Evolutionary conservation across 2,797 vertebrate species (phyloP).

Genomic region (Spheniscus humboldti): DNA sequence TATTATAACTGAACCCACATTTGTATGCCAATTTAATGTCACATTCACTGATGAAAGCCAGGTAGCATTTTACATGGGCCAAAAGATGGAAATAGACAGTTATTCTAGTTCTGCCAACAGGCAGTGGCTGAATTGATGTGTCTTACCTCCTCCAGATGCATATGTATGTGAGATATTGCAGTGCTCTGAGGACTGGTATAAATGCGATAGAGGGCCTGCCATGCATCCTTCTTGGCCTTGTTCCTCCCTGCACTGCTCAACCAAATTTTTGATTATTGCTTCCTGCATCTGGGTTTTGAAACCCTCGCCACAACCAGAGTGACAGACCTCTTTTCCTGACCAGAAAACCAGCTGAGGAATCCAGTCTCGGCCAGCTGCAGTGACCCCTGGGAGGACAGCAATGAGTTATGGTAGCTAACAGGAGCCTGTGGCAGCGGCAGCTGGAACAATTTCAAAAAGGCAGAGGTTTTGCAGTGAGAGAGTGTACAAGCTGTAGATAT

Average conservation of each 20-base stretch:
- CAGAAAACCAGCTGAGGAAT: not conserved
- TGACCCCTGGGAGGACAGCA: not conserved
- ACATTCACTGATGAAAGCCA: not conserved
- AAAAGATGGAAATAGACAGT: not conserved
- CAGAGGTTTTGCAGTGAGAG: not conserved
- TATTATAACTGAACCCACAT: not conserved
- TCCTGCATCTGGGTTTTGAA: not conserved
- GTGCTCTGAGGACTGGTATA: not conserved
- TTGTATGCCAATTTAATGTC: not conserved
- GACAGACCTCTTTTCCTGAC: not conserved
- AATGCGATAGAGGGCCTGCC: not conserved
- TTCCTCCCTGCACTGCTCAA: not conserved
- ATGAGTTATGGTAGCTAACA: not conserved
- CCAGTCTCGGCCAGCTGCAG: not conserved
- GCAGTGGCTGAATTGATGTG: not conserved
- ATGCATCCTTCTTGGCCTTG: not conserved
- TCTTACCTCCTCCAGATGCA: not conserved
- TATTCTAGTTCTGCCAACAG: not conserved
- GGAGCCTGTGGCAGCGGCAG: not conserved
- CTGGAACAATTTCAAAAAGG: not conserved
- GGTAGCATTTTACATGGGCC: not conserved
- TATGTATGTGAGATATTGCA: accelerated
- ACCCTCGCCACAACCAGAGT: not conserved
- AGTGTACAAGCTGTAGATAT: not conserved
- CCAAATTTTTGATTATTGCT: not conserved